phyloP scores from a whole-genome alignment of 2,113 vertebrate genomes.

The Onychorhynchus coronatus region DNA sequence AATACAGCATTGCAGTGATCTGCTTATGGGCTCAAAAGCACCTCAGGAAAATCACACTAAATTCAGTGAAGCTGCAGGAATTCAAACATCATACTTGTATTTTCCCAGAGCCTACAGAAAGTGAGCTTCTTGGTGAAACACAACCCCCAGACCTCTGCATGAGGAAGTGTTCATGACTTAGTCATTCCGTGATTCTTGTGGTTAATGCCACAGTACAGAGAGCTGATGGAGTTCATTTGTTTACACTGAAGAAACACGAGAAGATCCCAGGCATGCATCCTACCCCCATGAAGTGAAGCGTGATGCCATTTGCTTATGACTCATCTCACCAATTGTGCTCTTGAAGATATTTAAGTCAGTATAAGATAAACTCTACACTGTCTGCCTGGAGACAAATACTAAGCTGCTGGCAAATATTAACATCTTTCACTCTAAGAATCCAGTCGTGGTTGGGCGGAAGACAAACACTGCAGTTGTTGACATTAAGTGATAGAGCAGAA shows the following conservation, averaged over 20 bases:
- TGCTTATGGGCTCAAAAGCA: background rate
- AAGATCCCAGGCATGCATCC: background rate
- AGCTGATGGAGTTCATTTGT: fast-evolving
- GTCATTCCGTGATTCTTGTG: fast-evolving
- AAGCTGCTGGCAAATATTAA: background rate
- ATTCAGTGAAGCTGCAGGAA: background rate
- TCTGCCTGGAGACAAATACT: background rate
- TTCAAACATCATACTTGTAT: background rate
- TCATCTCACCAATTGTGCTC: background rate
- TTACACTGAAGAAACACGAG: background rate
- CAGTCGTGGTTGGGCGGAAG: background rate
- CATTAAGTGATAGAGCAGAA: background rate
- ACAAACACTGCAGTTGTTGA: background rate
- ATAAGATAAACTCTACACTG: background rate
- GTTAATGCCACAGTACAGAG: background rate
- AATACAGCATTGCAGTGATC: background rate
- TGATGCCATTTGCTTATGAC: background rate
- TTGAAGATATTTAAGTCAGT: background rate
- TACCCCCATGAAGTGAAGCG: background rate
- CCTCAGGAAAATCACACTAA: background rate
- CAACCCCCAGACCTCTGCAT: background rate
- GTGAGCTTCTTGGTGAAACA: background rate
- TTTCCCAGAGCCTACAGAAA: background rate
- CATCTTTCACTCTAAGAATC: background rate
- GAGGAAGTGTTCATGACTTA: fast-evolving